phyloP scores from a whole-genome alignment of 1,140 invertebrate species.

The Pseudomyrmex pallidus region DNA sequence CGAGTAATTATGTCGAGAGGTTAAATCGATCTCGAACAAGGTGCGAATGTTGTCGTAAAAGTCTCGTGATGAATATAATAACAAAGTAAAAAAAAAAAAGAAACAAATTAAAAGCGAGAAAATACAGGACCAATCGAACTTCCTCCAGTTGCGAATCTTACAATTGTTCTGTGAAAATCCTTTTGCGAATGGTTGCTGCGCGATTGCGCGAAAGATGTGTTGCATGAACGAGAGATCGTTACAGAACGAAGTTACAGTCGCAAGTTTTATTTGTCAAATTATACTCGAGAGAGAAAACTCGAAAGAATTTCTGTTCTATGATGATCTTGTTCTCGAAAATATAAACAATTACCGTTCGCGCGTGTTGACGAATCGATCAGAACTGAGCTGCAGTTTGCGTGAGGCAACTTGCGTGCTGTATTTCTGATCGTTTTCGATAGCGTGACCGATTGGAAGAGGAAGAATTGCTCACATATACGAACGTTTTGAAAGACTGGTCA shows the following conservation, averaged over 20 bases:
- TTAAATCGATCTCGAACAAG: neutral
- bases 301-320: neutral
- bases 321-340: constrained; percentile 1
- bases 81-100: neutral
- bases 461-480: neutral
- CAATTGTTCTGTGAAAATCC: neutral
- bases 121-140: neutral
- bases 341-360: neutral
- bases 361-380: constrained; percentile 36
- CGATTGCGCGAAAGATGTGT: constrained; percentile 17
- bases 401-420: constrained; percentile 34
- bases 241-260: too few relatives aligned
- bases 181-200: constrained; percentile 34
- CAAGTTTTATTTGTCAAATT: neutral
- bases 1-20: constrained; percentile 1
- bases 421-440: constrained; percentile 23
- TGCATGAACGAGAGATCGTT: constrained; percentile 32
- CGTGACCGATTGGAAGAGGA: constrained; percentile 38
- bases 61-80: neutral
- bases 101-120: neutral
- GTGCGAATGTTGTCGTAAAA: too few relatives aligned
- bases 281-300: neutral
- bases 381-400: constrained; percentile 8
- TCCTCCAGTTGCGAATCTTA: neutral
- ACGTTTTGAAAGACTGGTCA: neutral